Evolutionary conservation across 2,888 invertebrate genomes (phyloP), one percentile per base, ranked within the genome.

Genomic region (Coleophora flavipennella): DNA sequence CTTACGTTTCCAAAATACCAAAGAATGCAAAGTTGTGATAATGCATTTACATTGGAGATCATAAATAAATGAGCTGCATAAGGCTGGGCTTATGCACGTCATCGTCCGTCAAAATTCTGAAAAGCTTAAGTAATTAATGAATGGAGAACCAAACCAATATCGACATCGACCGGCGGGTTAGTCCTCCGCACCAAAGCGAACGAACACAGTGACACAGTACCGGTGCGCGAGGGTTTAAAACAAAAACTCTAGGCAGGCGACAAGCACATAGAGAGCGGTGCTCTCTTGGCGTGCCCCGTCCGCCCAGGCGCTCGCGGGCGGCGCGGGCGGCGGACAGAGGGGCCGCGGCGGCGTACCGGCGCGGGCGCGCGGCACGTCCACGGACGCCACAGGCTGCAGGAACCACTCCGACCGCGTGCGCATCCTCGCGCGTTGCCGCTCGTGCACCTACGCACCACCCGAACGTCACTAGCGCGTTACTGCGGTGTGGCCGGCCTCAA

Each of bases 321-420:
- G 44, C 25, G 41, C 42, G 44, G 42, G 48, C 42, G 36, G 45
- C 40, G 42, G 49, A 43, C 46, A 45, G 40, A 50, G 41, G 48
- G 47, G 43, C 39, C 53, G 51, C 40, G 64, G 59, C 56, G 67
- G 62, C 74, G 78, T 75, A 73, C 76, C 79, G 69, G 77, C 68
- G 65, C 80, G 79, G 51, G 72, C 48, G 47, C 78, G 72, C 55
- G 67, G 60, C 58, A 68, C 74, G 65, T 83, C 83, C 76, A 81
- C 67, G 66, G 85, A 76, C 45, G 88, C 87, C 50, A 87, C 87
- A 42, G 91, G 91, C 62, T 91, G 91, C 76, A 95, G 89, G 87
- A 97, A 98, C 98, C 98, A 99, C 86, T 98, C 97, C 44, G 97
- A 97, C 57, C 98, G 91, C 53, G 97, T 96, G 72, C 95, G 91